A percentile compares a stretch with the other conserved stretches of the same genome.
Evolutionary conservation across 2,113 vertebrate genomes (phyloP).

Genomic region (Casuarius casuarius): DNA sequence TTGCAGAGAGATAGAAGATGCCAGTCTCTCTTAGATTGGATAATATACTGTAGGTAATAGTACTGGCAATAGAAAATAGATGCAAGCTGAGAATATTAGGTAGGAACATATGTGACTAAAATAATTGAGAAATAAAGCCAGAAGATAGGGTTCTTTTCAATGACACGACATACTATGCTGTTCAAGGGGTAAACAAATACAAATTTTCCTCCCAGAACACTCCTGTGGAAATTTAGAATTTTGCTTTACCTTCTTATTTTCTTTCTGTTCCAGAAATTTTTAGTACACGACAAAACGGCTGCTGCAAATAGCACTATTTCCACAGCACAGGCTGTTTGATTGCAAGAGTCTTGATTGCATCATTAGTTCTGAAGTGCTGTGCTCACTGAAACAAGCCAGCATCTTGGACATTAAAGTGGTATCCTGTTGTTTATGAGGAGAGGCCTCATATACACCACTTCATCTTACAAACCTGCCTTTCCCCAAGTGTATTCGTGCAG

Average conservation of each 20-base stretch:
- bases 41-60: constrained; percentile 73
- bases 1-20: constrained; percentile 58
- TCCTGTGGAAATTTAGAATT: constrained; percentile 71
- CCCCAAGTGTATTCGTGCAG: constrained; percentile 82
- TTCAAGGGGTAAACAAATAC: constrained; percentile 54
- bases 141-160: constrained; percentile 54
- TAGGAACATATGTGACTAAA: constrained; percentile 75
- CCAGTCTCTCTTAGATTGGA: constrained; percentile 67
- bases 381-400: constrained; percentile 89
- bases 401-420: constrained; percentile 91
- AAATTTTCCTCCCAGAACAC: constrained; percentile 42
- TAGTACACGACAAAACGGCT: constrained; percentile 78
- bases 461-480: constrained; percentile 85
- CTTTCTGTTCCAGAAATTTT: constrained; percentile 82
- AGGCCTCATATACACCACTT: constrained; percentile 84
- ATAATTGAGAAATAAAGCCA: constrained; percentile 79
- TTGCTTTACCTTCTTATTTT: constrained; percentile 78
- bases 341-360: constrained; percentile 89
- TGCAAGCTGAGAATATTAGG: constrained; percentile 76
- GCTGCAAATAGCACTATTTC: constrained; percentile 83
- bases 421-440: constrained; percentile 89
- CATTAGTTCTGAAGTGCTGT: constrained; percentile 91
- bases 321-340: constrained; percentile 88
- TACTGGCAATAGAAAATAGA: constrained; percentile 71
- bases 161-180: constrained; percentile 41